These are phyloP conservation scores for Lepisosteus oculatus DNA, from an alignment of 2,113 vertebrate genomes.

Conservation along the genomic window DNA sequence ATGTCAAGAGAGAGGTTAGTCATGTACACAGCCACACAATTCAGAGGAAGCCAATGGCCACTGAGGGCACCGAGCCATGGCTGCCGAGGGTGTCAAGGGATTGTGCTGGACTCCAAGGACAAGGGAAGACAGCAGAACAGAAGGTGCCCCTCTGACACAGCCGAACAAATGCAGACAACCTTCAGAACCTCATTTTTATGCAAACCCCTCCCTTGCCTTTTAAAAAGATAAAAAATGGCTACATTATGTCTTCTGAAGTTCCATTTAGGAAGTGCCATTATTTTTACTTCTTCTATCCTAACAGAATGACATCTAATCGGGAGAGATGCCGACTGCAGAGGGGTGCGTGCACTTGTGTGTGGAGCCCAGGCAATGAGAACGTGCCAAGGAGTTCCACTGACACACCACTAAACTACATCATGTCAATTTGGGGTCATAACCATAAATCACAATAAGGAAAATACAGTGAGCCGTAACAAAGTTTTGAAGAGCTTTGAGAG, in stretches of 20 bases:
- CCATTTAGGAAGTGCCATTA: neutral
- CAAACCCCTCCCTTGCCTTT: too few species aligned
- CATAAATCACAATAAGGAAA: constrained; percentile 44
- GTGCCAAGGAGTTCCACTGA: constrained; percentile 26
- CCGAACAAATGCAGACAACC: too few species aligned
- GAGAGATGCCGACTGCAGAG: neutral
- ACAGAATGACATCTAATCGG: neutral
- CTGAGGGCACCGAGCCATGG: too few species aligned
- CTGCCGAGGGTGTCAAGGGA: too few species aligned
- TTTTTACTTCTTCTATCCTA: neutral
- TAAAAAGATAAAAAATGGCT: neutral
- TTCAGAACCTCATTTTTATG: too few species aligned
- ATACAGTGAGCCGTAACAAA: constrained; percentile 13
- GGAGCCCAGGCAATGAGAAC: neutral
- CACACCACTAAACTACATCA: constrained; percentile 17
- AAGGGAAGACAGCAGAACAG: too few species aligned
- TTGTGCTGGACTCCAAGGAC: too few species aligned
- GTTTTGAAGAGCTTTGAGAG: constrained; percentile 8
- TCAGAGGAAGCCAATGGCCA: too few species aligned
- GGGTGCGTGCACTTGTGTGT: too few species aligned
- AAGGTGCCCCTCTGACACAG: too few species aligned
- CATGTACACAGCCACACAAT: too few species aligned
- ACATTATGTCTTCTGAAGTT: neutral
- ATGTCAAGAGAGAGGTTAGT: too few species aligned
- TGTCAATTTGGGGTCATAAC: constrained; percentile 35